These are phyloP conservation scores for Symphodus melops DNA, from an alignment of 2,113 vertebrate species.

Conservation along the genomic window DNA sequence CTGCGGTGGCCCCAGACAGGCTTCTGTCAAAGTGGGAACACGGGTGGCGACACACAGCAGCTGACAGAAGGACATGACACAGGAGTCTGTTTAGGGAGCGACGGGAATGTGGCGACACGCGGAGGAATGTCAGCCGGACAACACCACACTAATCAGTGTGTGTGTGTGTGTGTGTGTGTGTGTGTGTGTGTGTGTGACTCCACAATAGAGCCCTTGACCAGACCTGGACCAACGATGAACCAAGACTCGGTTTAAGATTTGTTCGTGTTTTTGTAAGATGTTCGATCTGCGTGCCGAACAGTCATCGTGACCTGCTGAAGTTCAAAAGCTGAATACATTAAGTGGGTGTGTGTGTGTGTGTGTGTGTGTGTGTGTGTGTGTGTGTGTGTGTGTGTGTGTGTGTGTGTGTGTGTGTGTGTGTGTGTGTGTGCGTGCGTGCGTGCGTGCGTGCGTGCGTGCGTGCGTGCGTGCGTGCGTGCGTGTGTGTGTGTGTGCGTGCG, in stretches of 20 bases:
- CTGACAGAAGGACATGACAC: conserved; percentile 81
- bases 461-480: too few species aligned
- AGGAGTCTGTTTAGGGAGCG: conserved; percentile 77
- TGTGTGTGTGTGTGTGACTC: background rate
- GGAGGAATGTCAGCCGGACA: conserved; percentile 45
- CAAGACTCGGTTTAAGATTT: background rate
- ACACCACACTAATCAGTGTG: conserved; percentile 51
- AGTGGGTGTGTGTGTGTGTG: too few species aligned
- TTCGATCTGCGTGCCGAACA: too few species aligned
- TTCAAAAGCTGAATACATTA: too few species aligned
- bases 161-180: background rate
- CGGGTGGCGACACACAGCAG: conserved; percentile 78
- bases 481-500: too few species aligned
- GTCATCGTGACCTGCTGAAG: too few species aligned
- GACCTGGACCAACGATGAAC: background rate
- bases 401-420: too few species aligned
- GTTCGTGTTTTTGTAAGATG: too few species aligned
- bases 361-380: too few species aligned
- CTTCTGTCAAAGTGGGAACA: conserved; percentile 76
- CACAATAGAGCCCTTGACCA: background rate
- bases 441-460: too few species aligned
- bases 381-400: too few species aligned
- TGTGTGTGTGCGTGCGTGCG: too few species aligned
- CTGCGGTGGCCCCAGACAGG: conserved; percentile 71
- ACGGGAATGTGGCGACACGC: conserved; percentile 75